A percentile compares a stretch with the other conserved stretches of the same genome.
phyloP scores from a whole-genome alignment of 2,797 vertebrate genomes.

The Chloroceryle inda region DNA sequence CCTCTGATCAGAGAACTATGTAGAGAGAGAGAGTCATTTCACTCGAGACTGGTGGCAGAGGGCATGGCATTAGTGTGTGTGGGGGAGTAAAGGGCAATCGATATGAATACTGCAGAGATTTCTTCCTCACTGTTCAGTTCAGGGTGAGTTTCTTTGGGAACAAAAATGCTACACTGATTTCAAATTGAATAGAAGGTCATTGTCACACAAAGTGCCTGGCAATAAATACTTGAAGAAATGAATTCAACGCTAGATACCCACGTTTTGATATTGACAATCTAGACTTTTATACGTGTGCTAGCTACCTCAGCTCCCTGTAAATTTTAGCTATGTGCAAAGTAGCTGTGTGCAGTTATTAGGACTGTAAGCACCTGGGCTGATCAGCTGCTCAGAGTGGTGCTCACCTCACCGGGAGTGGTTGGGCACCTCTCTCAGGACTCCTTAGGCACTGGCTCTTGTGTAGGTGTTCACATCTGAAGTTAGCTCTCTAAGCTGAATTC shows the following conservation, averaged over 20 bases:
- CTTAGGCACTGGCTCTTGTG: not conserved
- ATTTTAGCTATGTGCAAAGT: too few relatives aligned
- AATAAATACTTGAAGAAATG: not conserved
- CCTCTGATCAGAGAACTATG: not conserved
- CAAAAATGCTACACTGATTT: not conserved
- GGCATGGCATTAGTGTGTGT: not conserved
- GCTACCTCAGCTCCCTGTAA: not conserved
- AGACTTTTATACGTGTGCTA: rapidly evolving
- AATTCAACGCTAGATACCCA: not conserved
- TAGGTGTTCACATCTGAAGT: not conserved
- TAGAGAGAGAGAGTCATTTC: not conserved
- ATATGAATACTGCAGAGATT: not conserved
- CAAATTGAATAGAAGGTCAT: not conserved
- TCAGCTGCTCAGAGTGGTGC: rapidly evolving
- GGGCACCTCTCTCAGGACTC: not conserved
- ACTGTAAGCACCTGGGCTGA: not conserved
- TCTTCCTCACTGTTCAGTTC: not conserved
- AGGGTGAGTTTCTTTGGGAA: not conserved
- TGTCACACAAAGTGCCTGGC: not conserved
- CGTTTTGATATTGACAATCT: not conserved
- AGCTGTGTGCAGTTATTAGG: not conserved
- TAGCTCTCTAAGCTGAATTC: not conserved
- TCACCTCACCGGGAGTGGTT: not conserved
- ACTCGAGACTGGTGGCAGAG: not conserved
- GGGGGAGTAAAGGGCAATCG: not conserved